A percentile compares a stretch with the other conserved stretches of the same genome.
These are phyloP conservation scores for Channallabes apus DNA, from an alignment of 2,797 vertebrate species.

Conservation along the genomic window DNA sequence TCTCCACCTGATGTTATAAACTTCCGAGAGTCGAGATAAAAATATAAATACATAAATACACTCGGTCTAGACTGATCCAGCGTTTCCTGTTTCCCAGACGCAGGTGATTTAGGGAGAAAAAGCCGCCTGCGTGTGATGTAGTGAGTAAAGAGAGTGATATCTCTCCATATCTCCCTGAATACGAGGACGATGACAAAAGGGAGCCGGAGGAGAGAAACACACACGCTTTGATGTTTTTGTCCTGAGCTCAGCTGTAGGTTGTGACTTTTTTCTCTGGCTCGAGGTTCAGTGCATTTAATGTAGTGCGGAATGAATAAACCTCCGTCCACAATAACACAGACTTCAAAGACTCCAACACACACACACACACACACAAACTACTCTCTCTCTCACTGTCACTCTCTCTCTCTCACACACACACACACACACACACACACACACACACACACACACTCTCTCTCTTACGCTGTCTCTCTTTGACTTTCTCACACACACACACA, in stretches of 20 bases:
- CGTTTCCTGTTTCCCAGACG: not conserved
- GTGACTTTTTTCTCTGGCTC: not conserved
- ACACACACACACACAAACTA: constrained; percentile 30
- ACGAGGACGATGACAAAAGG: constrained; percentile 44
- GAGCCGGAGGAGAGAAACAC: constrained; percentile 23
- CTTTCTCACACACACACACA: constrained; percentile 22
- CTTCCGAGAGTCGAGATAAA: not conserved
- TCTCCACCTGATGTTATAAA: constrained; percentile 23
- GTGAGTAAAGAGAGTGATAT: not conserved
- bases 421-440: constrained; percentile 31
- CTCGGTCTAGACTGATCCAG: too few species aligned
- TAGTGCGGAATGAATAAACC: not conserved
- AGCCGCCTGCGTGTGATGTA: not conserved
- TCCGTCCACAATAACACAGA: constrained; percentile 27
- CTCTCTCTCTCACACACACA: constrained; percentile 8
- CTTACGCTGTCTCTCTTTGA: constrained; percentile 15
- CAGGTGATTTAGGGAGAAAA: not conserved
- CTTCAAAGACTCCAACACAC: constrained; percentile 38
- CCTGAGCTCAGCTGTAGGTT: constrained; percentile 38
- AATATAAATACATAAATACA: not conserved
- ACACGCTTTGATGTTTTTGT: constrained; percentile 37
- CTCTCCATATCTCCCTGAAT: not conserved
- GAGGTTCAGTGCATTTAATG: constrained; percentile 29
- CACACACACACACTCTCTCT: constrained; percentile 21
- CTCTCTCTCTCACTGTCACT: not conserved